Conservation (phyloP, 2,113 vertebrate genomes). For the Pongo abelii region DNA sequence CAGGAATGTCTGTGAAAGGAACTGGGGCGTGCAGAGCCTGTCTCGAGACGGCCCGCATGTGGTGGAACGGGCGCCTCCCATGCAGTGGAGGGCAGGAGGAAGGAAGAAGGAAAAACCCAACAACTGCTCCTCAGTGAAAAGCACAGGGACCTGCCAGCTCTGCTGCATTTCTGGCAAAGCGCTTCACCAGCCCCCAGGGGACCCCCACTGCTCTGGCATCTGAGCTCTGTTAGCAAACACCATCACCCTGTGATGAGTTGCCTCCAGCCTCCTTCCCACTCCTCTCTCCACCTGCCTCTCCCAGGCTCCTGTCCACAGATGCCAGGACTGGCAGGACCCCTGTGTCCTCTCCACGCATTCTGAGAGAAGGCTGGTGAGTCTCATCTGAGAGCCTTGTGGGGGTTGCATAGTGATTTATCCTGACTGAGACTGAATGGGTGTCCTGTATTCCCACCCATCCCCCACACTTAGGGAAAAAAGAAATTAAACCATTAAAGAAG, state of each 20-base stretch:
- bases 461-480: constrained; percentile 28
- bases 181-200: no score
- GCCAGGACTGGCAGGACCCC: neutral
- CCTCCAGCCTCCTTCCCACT: no score
- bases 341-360: neutral
- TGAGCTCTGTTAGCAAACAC: neutral
- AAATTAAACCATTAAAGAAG: constrained; percentile 71
- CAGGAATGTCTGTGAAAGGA: constrained; percentile 85
- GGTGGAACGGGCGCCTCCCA: neutral
- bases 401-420: no score
- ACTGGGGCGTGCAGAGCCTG: neutral
- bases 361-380: no score
- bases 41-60: neutral
- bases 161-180: neutral
- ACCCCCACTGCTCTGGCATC: neutral
- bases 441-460: neutral
- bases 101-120: neutral
- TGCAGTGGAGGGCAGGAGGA: neutral
- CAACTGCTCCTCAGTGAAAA: neutral
- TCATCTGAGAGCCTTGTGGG: no score
- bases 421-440: neutral
- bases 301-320: neutral
- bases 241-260: neutral
- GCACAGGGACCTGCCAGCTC: neutral
- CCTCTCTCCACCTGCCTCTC: neutral